These are phyloP conservation scores for Melanotaenia pygmaea DNA, from an alignment of 2,797 vertebrate genomes.

Conservation along the genomic window DNA sequence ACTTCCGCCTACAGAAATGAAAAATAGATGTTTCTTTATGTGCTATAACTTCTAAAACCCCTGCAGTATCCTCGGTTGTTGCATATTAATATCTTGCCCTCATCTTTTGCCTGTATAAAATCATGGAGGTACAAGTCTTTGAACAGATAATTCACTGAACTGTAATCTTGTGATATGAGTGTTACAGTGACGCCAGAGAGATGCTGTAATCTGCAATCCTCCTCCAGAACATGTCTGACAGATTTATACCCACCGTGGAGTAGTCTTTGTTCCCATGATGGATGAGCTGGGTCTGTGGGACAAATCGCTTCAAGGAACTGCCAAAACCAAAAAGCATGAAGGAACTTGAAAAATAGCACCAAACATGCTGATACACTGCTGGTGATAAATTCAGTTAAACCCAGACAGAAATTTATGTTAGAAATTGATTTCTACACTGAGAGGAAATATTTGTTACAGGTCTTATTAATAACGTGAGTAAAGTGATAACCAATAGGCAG, in stretches of 20 bases:
- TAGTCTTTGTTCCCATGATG: constrained; percentile 57
- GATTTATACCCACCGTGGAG: constrained; percentile 42
- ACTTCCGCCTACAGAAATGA: background rate
- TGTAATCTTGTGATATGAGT: constrained; percentile 36
- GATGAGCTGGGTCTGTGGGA: constrained; percentile 46
- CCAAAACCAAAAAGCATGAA: constrained; percentile 19
- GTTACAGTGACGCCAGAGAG: constrained; percentile 39
- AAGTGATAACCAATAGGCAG: constrained; percentile 25
- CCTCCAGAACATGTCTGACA: constrained; percentile 53
- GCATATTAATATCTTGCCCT: constrained; percentile 29
- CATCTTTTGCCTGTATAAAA: constrained; percentile 10
- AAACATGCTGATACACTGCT: constrained; percentile 9
- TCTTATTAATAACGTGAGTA: constrained; percentile 19
- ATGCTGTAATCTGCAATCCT: constrained; percentile 44
- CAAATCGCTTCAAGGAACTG: constrained; percentile 33
- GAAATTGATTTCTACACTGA: constrained; percentile 6
- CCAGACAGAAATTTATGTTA: constrained; percentile 10
- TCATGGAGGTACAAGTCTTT: constrained; percentile 26
- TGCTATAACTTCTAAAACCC: background rate
- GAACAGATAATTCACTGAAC: constrained; percentile 37
- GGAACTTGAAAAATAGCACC: constrained; percentile 14
- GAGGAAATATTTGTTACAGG: constrained; percentile 27
- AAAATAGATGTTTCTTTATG: constrained; percentile 5
- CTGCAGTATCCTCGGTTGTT: constrained; percentile 26
- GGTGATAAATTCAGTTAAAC: constrained; percentile 15